phyloP scores from a whole-genome alignment of 2,113 vertebrate genomes.

The Aix galericulata region DNA sequence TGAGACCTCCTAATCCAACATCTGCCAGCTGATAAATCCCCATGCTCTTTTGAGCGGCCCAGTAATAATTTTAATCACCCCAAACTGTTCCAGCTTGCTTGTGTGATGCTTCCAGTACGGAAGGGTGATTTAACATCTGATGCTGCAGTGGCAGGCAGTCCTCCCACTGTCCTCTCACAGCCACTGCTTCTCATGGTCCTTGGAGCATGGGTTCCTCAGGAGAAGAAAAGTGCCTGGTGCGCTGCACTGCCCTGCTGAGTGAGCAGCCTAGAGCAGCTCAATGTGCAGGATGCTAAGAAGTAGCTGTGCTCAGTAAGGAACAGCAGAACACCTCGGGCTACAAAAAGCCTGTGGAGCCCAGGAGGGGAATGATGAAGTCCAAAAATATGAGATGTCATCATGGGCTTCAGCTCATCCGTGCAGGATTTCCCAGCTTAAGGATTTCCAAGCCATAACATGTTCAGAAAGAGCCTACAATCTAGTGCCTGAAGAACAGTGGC shows the following conservation, averaged over 20 bases:
- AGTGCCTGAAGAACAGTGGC: neutral
- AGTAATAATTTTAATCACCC: constrained; percentile 22
- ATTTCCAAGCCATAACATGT: neutral
- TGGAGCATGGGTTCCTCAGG: rapidly evolving
- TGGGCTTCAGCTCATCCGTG: neutral
- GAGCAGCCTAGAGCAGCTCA: neutral
- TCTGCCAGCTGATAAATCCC: constrained; percentile 21
- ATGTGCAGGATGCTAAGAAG: neutral
- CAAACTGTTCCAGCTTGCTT: neutral
- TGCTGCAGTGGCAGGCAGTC: neutral
- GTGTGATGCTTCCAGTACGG: neutral
- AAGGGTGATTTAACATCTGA: neutral
- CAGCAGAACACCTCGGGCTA: neutral
- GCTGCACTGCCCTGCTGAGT: neutral
- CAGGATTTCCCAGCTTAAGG: neutral
- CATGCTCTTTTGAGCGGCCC: neutral
- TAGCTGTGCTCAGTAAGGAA: neutral
- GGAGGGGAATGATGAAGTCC: neutral
- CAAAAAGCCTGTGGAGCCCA: neutral
- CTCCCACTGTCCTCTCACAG: too few relatives aligned
- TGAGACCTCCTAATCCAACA: constrained; percentile 31
- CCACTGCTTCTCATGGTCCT: neutral
- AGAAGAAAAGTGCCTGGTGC: neutral
- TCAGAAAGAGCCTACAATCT: neutral
- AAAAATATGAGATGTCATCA: neutral